Percentiles rank a stretch among this genome's conserved stretches.
These are phyloP conservation scores for Carposina sasakii DNA, from an alignment of 1,140 invertebrate genomes.

Conservation along the genomic window DNA sequence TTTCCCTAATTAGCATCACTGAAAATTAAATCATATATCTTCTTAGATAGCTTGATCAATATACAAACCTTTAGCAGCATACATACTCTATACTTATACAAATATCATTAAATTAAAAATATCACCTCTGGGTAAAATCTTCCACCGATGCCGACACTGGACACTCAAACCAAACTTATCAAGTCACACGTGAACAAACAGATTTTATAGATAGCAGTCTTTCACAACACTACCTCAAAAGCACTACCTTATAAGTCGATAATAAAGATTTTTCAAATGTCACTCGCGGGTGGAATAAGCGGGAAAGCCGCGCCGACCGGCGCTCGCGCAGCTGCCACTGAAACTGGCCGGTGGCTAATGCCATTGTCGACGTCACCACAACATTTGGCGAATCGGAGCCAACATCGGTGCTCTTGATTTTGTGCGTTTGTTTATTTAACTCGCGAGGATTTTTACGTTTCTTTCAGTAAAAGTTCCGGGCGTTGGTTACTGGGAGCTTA, in stretches of 20 bases:
- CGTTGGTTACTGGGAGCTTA: no score
- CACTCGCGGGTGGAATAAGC: constrained; percentile 41
- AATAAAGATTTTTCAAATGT: no score
- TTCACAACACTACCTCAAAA: no score
- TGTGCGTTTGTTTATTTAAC: constrained; percentile 3
- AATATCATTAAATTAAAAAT: no score
- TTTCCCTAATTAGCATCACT: no score
- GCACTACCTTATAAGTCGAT: no score
- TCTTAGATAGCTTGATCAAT: no score
- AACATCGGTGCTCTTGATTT: background rate
- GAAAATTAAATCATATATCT: no score
- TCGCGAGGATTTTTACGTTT: background rate
- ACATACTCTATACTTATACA: no score
- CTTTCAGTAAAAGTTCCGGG: no score
- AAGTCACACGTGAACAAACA: constrained; percentile 18
- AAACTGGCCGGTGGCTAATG: constrained; percentile 34
- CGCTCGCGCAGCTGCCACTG: constrained; percentile 46
- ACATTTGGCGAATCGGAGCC: constrained; percentile 12
- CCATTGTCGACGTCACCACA: constrained; percentile 28
- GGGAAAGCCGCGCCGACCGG: constrained; percentile 38
- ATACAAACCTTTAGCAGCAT: no score
- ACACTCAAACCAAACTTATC: constrained; percentile 22
- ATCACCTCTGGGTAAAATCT: constrained; percentile 19
- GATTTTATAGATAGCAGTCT: constrained; percentile 17
- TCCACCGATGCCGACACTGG: constrained; percentile 20